Evolutionary conservation across 2,113 vertebrate species (phyloP), one percentile per base, ranked within the genome.

Genomic region (Salvelinus sp.): DNA sequence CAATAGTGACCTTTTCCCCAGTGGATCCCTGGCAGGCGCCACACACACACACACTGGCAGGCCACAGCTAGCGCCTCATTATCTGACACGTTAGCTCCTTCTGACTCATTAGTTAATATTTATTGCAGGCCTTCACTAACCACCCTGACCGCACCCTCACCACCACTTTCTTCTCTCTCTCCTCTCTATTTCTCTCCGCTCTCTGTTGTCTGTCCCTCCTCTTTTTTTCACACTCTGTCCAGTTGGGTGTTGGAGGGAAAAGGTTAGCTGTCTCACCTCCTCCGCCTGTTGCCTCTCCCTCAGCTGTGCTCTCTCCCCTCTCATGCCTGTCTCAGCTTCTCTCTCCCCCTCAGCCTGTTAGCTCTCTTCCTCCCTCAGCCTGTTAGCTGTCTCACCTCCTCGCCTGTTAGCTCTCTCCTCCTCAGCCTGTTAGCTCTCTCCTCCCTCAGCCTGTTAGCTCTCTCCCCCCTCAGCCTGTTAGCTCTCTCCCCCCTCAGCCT

Each of bases 31-130:
- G 33, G 14, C 0, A 0, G 0, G 25, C 33, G 25, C 33, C 30
- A 7, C 66, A 13, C 50, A 7, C 47, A 10, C 38, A 13, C 66
- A 7, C 22, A 6, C 65, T 27, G 18, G 65, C 65, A 30, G 30
- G 30, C 67, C 67, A n/a, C 20, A 3, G 62, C 22, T 66, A 25
- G 25, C 62, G 38, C 71, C 70, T 58, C 54, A 57, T 60, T 18
- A 72, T 76, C 78, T 12, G 47, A 77, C 9, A 7, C 16, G 69
- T 67, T 0, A 20, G 74, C 58, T 72, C 63, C 74, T 62, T 79
- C 38, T 63, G 6, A 79, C 79, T 89, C 86, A 82, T 89, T 87
- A 83, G 83, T 72, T 60, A 69, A 78, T 76, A 74, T 83, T 71
- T 68, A 86, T 82, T 83, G 82, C 78, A 71, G 62, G 54, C 68